These are phyloP conservation scores for Sebastolobus altivelis DNA, from an alignment of 2,797 vertebrate species.

Conservation along the genomic window DNA sequence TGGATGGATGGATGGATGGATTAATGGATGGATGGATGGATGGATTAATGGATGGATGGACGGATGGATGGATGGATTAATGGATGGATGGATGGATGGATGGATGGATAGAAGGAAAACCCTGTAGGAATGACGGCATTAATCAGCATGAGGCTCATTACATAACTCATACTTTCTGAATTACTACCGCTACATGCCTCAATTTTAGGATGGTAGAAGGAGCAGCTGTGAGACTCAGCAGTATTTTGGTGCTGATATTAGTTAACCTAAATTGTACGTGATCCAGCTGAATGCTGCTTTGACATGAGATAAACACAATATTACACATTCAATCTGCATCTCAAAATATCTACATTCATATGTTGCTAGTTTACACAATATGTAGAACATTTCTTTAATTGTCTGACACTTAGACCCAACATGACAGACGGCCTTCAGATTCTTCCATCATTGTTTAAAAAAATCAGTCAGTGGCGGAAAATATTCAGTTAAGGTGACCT, in stretches of 20 bases:
- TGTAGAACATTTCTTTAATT: background rate
- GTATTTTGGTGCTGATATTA: background rate
- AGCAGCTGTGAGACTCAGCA: background rate
- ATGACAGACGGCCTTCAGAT: background rate
- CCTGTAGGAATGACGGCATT: background rate
- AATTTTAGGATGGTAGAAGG: background rate
- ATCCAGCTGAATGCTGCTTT: background rate
- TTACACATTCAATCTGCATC: background rate
- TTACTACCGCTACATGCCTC: background rate
- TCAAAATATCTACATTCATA: background rate
- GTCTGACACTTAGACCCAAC: background rate
- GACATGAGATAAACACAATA: background rate
- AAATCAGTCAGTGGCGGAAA: too few relatives aligned
- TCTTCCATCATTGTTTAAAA: too few relatives aligned
- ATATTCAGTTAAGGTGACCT: too few relatives aligned
- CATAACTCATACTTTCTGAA: background rate
- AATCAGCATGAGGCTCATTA: background rate
- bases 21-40: too few relatives aligned
- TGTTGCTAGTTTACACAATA: background rate
- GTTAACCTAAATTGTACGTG: background rate
- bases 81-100: too few relatives aligned
- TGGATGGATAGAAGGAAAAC: background rate
- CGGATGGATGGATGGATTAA: too few relatives aligned
- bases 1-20: too few relatives aligned
- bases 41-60: too few relatives aligned